A percentile compares a stretch with the other conserved stretches of the same genome.
phyloP scores from a whole-genome alignment of 2,113 vertebrate genomes.

The Prionailurus bengalensis region DNA sequence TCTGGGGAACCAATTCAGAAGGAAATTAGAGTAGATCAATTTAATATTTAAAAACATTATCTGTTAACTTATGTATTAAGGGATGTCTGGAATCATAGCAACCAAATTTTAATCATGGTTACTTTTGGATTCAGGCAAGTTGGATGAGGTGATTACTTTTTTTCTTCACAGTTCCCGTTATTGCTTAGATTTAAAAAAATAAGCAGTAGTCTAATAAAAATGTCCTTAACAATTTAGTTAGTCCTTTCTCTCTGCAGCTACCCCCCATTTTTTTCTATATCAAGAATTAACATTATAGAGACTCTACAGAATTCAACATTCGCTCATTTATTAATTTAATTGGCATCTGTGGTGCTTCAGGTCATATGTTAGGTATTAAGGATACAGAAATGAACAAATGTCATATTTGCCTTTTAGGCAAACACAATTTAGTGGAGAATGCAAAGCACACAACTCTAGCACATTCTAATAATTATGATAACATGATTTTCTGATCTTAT shows the following conservation, averaged over 20 bases:
- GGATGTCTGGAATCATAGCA: background rate
- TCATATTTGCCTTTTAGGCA: conserved; percentile 23
- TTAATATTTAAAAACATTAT: conserved; percentile 27
- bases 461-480: background rate
- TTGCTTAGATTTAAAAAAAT: background rate
- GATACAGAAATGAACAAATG: conserved; percentile 18
- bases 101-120: conserved; percentile 25
- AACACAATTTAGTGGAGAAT: background rate
- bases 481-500: conserved; percentile 5
- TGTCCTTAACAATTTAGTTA: background rate
- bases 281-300: conserved; percentile 16
- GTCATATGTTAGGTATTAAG: background rate
- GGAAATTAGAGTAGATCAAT: background rate
- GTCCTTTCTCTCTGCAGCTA: background rate
- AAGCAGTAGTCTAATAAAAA: conserved; percentile 59
- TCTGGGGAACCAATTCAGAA: conserved; percentile 11
- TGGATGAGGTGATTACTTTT: conserved; percentile 13
- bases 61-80: background rate
- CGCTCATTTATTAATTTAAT: conserved; percentile 1
- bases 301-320: background rate
- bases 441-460: background rate
- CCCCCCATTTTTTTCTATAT: background rate
- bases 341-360: background rate
- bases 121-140: conserved; percentile 30
- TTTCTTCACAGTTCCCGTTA: conserved; percentile 25